Conservation (phyloP, 2,797 vertebrate genomes). For the Anguilla anguilla region DNA sequence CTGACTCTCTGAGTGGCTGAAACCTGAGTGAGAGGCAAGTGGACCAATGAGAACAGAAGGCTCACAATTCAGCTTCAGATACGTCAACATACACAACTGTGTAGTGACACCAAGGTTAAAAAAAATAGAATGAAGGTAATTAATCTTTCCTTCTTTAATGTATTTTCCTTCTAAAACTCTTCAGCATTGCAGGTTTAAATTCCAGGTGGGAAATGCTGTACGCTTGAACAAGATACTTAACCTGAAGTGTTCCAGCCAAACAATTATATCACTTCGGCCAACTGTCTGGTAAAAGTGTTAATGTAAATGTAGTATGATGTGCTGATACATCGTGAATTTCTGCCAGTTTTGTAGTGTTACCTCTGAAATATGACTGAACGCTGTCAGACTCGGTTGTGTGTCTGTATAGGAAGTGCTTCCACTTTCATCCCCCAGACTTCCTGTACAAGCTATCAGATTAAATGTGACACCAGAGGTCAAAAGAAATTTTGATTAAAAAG, state of each 20-base stretch:
- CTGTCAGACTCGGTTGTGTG: neutral
- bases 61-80: neutral
- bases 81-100: neutral
- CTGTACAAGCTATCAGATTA: constrained; percentile 7
- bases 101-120: neutral
- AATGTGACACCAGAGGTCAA: constrained; percentile 49
- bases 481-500: neutral
- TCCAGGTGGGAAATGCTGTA: too few relatives aligned
- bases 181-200: too few relatives aligned
- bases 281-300: neutral
- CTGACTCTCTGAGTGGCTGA: constrained; percentile 50
- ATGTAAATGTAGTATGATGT: neutral
- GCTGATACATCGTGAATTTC: neutral
- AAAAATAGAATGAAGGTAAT: neutral
- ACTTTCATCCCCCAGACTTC: constrained; percentile 29
- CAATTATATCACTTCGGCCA: neutral
- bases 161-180: neutral
- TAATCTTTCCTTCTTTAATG: neutral
- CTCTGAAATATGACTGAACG: neutral
- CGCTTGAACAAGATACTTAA: neutral
- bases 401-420: neutral
- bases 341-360: neutral
- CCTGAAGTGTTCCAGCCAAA: neutral
- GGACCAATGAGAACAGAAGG: neutral
- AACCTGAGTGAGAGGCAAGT: constrained; percentile 51